A percentile compares a stretch with the other conserved stretches of the same genome.
phyloP scores from a whole-genome alignment of 2,113 vertebrate species.

The Rhinolophus sinicus region DNA sequence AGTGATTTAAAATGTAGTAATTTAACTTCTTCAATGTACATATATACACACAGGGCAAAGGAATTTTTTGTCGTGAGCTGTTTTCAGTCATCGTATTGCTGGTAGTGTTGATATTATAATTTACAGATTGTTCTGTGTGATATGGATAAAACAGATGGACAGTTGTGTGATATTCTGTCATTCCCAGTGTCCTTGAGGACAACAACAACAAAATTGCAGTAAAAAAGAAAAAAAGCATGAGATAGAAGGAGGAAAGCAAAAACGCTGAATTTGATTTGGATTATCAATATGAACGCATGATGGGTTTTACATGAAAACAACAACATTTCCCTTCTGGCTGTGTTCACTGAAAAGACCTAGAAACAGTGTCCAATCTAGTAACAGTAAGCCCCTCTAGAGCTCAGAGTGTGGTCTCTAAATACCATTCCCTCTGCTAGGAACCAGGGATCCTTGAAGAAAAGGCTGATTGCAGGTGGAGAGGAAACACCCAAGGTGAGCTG shows the following conservation, averaged over 20 bases:
- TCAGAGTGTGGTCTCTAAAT: background rate
- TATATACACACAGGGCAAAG: background rate
- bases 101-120: background rate
- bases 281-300: background rate
- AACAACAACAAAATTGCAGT: background rate
- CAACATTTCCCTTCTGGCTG: background rate
- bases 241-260: background rate
- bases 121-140: background rate
- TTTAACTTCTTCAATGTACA: background rate
- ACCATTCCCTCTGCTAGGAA: background rate
- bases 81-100: background rate
- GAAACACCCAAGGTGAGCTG: background rate
- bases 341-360: background rate
- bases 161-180: background rate
- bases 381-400: background rate
- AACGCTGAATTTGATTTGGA: background rate
- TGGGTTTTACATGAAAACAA: background rate
- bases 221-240: background rate
- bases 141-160: background rate
- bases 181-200: background rate
- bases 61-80: background rate
- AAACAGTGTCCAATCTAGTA: too few species aligned
- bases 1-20: background rate
- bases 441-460: background rate
- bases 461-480: background rate